Percentiles rank a stretch among this genome's conserved stretches.
These are phyloP conservation scores for Eupithecia subumbrata DNA, from an alignment of 2,888 invertebrate species.

Conservation along the genomic window DNA sequence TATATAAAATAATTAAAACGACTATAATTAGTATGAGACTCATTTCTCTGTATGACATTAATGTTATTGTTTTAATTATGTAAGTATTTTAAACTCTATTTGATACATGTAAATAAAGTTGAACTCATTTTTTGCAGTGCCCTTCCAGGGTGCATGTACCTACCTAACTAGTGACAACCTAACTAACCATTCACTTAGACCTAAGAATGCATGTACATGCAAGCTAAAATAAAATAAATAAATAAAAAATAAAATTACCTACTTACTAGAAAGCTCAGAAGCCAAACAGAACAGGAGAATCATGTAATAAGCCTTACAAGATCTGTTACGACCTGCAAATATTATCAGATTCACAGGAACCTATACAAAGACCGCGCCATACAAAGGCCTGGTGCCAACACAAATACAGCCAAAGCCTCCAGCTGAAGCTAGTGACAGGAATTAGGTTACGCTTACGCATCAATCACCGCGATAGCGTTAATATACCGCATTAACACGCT, in stretches of 20 bases:
- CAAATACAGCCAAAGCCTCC: slow-evolving; percentile 44
- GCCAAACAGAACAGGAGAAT: background rate
- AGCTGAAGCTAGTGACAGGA: slow-evolving; percentile 29
- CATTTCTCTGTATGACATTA: no score
- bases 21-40: background rate
- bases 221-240: no score
- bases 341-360: background rate
- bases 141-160: no score
- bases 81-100: no score
- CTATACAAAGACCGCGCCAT: background rate
- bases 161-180: no score
- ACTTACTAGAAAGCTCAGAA: background rate
- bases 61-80: no score
- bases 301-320: background rate
- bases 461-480: slow-evolving; percentile 59
- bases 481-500: slow-evolving; percentile 44
- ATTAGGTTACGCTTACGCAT: slow-evolving; percentile 61
- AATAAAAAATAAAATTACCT: no score
- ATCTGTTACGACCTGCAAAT: background rate
- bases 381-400: slow-evolving; percentile 13
- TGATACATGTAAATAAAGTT: no score
- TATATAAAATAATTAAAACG: background rate
- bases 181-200: no score
- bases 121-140: no score
- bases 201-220: no score